phyloP scores from a whole-genome alignment of 2,113 vertebrate species.

The Rhabdornis inornatus region DNA sequence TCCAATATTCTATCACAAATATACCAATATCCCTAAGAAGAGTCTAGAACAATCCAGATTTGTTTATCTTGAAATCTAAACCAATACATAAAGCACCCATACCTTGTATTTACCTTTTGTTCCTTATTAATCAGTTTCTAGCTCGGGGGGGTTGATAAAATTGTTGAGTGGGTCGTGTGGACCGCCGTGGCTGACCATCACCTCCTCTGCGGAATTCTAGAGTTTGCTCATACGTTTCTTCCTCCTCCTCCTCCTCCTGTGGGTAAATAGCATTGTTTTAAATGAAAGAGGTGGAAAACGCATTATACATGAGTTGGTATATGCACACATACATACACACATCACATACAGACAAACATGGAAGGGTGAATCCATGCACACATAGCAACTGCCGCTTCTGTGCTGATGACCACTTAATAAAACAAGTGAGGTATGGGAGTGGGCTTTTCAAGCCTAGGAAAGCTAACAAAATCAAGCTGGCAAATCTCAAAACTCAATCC shows the following conservation, averaged over 20 bases:
- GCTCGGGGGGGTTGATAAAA: conserved; percentile 96
- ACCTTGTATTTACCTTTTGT: conserved; percentile 55
- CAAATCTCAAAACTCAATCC: neutral
- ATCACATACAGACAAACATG: neutral
- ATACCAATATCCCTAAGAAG: neutral
- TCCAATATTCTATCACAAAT: neutral
- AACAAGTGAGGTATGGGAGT: neutral
- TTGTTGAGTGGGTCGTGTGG: conserved; percentile 91
- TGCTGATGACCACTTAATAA: neutral
- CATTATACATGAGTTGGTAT: neutral
- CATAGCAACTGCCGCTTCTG: neutral
- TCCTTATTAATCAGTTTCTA: conserved; percentile 81
- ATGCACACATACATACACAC: neutral
- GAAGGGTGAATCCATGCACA: neutral
- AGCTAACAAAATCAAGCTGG: neutral
- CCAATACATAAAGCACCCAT: neutral
- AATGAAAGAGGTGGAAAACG: conserved; percentile 3
- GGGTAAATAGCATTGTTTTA: conserved; percentile 68
- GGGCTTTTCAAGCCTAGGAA: neutral
- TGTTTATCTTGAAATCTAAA: neutral
- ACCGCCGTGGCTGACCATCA: conserved; percentile 89
- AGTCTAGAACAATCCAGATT: neutral
- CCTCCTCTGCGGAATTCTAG: conserved; percentile 93
- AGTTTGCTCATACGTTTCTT: conserved; percentile 90
- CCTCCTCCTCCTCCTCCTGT: conserved; percentile 94